phyloP scores from a whole-genome alignment of 1,140 invertebrate species.

The Drosophila fuyamai region DNA sequence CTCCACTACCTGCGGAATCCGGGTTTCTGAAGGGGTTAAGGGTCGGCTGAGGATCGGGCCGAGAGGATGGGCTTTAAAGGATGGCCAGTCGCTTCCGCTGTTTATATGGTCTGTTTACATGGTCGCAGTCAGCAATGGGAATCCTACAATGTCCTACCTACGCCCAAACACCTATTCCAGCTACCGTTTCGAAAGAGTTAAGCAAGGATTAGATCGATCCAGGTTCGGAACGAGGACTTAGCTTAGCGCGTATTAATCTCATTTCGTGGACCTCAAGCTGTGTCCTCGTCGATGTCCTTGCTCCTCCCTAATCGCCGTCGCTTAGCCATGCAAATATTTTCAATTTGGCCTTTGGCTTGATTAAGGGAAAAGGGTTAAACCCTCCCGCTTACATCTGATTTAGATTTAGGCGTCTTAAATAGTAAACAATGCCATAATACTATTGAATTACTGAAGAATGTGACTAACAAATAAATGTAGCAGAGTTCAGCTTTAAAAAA shows the following conservation, averaged over 20 bases:
- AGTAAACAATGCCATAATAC: constrained; percentile 1
- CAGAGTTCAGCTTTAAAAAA: too few relatives aligned
- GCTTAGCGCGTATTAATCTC: constrained; percentile 80
- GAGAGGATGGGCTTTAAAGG: not conserved
- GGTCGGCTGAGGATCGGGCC: not conserved
- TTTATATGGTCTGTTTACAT: constrained; percentile 80
- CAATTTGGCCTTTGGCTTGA: constrained; percentile 64
- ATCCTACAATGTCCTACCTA: constrained; percentile 63
- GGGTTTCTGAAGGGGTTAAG: constrained; percentile 63
- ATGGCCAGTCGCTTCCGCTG: constrained; percentile 65
- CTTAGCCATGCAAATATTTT: constrained; percentile 80
- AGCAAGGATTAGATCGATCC: constrained; percentile 66
- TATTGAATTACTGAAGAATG: too few relatives aligned
- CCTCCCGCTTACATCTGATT: constrained; percentile 64
- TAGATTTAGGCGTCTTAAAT: constrained; percentile 28
- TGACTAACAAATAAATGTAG: too few relatives aligned
- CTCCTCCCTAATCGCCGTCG: constrained; percentile 63
- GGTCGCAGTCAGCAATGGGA: constrained; percentile 55
- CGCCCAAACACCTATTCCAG: constrained; percentile 26
- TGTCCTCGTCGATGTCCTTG: constrained; percentile 10
- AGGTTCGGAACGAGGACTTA: constrained; percentile 36
- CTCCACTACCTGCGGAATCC: constrained; percentile 19
- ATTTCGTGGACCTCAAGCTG: constrained; percentile 66
- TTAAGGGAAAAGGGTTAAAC: constrained; percentile 59
- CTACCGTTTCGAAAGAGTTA: constrained; percentile 70